Base-by-base conservation (phyloP, 2,888 invertebrate genomes). In the Caenorhabditis sinica region DNA sequence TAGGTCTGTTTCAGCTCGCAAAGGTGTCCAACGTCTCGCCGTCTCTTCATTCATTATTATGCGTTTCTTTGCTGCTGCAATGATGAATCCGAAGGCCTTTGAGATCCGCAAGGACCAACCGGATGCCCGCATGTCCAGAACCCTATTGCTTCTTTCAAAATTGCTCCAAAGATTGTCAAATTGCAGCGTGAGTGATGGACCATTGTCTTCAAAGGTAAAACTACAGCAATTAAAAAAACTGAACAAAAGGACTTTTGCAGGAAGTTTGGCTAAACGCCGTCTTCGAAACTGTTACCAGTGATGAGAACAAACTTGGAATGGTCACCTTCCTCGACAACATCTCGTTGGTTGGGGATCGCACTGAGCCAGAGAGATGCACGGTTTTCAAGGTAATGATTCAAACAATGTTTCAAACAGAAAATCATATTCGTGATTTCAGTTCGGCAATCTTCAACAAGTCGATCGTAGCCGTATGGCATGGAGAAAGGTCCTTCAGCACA, bases 41-140 rank as follows among this genome's bases (percentile, higher is more conserved):
- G 85, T 93, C 9, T 90, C 90, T 13, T 91, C 91, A 6, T 92
- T 92, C 60, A 86, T 92, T 20, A 90, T 92, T 25, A 91, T 92
- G 91, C 87, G 92, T 23, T 92, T 92, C 82, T 92, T 92, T 77
- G 91, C 92, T 0, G 91, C 92, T 4, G 92, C 92, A 15, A 86
- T 92, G 51, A 77, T 92, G 43, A 91, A 91, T 74, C 92, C 92
- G 15, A 92, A 90, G 58, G 87, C 89, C 1, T 92, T 91, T 82
- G 90, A 90, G 15, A 76, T 92, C 40, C 88, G 90, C 20, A 81
- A 88, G 51, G 92, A 90, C 36, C 88, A 90, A 23, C 91, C 92
- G 30, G 90, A 91, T 17, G 83, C 88, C 1, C 89, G 90, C 30
- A 90, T 91, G 17, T 87, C 88, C 0, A 88, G 92, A 13, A 93